Evolutionary conservation across 2,113 vertebrate genomes (phyloP), one percentile per base, ranked within the genome.

Genomic region (Pelodiscus sinensis): DNA sequence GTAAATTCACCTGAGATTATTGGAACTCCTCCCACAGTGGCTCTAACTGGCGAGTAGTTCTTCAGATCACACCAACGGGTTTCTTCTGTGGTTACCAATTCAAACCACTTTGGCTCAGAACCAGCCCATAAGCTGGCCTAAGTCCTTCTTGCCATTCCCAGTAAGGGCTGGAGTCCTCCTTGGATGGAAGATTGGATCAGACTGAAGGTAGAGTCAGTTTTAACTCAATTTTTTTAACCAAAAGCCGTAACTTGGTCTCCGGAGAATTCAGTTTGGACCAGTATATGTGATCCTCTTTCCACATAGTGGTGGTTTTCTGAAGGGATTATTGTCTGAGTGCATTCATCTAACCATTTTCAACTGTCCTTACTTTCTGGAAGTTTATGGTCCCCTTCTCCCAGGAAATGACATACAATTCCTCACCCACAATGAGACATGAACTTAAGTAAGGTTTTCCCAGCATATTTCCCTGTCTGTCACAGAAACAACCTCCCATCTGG

Each of bases 401-500:
- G 35, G 65, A 19, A 71, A 71, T 21, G 35, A 68, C 65, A 21
- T 35, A 71, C 16, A 35, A 71, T 35, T n/a, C 2, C 4, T 71
- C 31, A 18, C n/a, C n/a, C 65, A 71, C 31, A 71, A 19, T 35
- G n/a, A 71, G 10, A 35, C n/a, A 35, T 35, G 35, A 35, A 71
- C 18, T 71, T 35, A 71, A 71, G 19, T 35, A 71, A 71, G 16
- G 62, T n/a, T 65, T 68, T 29, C n/a, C 8, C 62, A n/a, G 8
- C 8, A 68, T 68, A n/a, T n/a, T 68, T 29, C 62, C 62, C 16
- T 19, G 3, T 71, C 65, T 71, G n/a, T 35, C 65, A 35, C 90
- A 84, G 55, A 80, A 62, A 88, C 88, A 91, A 82, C 18, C 27
- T 85, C 86, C 90, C 55, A 18, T 84, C 86, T 91, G 89, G 57